A percentile compares a stretch with the other conserved stretches of the same genome.
phyloP scores from a whole-genome alignment of 2,113 vertebrate species.

The Anhinga rufa region DNA sequence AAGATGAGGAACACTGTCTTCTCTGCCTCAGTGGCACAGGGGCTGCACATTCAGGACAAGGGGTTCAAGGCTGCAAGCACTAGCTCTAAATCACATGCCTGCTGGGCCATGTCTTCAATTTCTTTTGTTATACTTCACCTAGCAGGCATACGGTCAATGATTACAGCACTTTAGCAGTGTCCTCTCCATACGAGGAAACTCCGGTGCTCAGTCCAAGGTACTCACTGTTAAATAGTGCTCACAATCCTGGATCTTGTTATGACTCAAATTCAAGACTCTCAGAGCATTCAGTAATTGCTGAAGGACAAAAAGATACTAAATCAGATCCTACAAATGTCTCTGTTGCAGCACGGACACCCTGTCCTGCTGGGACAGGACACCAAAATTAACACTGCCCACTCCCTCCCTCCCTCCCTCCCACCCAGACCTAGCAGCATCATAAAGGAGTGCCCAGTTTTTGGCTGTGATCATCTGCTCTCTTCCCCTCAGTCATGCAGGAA shows the following conservation, averaged over 20 bases:
- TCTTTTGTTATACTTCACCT: not conserved
- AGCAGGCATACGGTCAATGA: not conserved
- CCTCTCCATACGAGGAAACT: not conserved
- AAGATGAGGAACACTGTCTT: not conserved
- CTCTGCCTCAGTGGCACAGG: not conserved
- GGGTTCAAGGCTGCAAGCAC: not conserved
- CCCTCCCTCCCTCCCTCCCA: not conserved
- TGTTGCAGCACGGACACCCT: not conserved
- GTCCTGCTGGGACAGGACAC: not conserved
- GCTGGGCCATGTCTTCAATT: not conserved
- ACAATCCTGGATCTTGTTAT: constrained; percentile 90
- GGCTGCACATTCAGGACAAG: not conserved
- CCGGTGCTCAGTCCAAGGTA: not conserved
- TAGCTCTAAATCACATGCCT: not conserved
- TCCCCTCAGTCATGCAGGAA: not conserved
- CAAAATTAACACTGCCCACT: not conserved
- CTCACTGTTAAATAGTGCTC: constrained; percentile 80
- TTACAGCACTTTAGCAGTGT: not conserved
- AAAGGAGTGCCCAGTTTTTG: not conserved
- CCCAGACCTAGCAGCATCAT: not conserved
- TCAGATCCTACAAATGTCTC: not conserved
- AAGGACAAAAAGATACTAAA: not conserved
- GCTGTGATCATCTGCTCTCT: not conserved
- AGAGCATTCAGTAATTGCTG: constrained; percentile 88
- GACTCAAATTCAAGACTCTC: constrained; percentile 88